Conservation (phyloP, 2,113 vertebrate species). For the Oryzias curvinotus region DNA sequence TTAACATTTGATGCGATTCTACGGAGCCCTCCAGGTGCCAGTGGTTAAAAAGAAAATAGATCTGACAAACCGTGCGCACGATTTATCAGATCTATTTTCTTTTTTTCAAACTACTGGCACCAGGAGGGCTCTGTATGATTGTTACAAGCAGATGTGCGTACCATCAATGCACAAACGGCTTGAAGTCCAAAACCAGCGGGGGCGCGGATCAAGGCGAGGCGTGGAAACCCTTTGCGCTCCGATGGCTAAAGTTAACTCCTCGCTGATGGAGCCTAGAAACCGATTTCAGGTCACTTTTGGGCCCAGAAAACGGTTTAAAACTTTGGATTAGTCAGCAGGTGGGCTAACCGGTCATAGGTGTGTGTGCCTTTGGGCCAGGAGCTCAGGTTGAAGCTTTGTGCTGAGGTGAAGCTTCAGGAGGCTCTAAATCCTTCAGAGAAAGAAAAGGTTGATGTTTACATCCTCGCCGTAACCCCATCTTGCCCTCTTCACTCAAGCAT, state of each 20-base stretch:
- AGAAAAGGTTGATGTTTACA: slow-evolving; percentile 83
- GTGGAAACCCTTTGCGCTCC: slow-evolving; percentile 67
- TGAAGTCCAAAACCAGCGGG: slow-evolving; percentile 61
- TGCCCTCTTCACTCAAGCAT: slow-evolving; percentile 75
- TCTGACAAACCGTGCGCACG: no score
- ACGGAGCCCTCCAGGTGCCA: no score
- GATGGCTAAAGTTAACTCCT: slow-evolving; percentile 70
- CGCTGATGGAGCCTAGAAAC: slow-evolving; percentile 55
- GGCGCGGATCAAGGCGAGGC: slow-evolving; percentile 66
- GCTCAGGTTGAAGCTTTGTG: slow-evolving; percentile 68
- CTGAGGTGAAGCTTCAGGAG: slow-evolving; percentile 66
- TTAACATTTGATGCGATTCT: no score
- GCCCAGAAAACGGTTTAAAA: slow-evolving; percentile 53
- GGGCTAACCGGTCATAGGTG: slow-evolving; percentile 60
- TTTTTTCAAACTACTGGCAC: no score
- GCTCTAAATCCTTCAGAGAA: slow-evolving; percentile 75
- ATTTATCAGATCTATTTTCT: no score
- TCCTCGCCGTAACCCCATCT: slow-evolving; percentile 74
- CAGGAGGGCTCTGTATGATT: slow-evolving; percentile 60
- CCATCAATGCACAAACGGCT: slow-evolving; percentile 71
- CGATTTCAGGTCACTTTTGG: slow-evolving; percentile 65
- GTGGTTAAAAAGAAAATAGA: no score
- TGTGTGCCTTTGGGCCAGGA: slow-evolving; percentile 66
- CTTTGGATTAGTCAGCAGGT: slow-evolving; percentile 50
- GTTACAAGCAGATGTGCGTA: slow-evolving; percentile 69